Evolutionary conservation across 92 coral and sea anemone genomes (phyloP), one percentile per base, ranked within the genome.

Genomic region (Metridium senile): DNA sequence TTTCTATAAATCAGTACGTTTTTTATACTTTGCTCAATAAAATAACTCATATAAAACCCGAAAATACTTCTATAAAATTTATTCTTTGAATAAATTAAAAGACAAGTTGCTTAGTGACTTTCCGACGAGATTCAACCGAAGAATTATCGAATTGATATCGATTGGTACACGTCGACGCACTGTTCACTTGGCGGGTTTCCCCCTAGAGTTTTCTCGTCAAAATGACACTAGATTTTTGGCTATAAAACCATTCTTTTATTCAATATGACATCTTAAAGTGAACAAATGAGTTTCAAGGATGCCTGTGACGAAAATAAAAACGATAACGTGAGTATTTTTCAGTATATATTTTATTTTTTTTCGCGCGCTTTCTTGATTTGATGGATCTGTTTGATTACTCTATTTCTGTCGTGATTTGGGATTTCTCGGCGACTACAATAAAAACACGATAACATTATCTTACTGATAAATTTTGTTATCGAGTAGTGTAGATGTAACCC

Each of bases 151-250:
- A 26, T 28, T 10, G 71, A 31, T 33, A 33, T 66, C 71, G 71
- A 33, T 32, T 33, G 22, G 34, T 13, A 18, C 26, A 66, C 71
- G 49, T 39, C 49, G 49, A 39, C 49, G 9, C 18, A 1, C 34
- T 66, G 71, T 32, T 39, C 49, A 4, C 54, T 68, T 68, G 58
- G 74, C 74, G 74, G 74, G 74, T 39, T 68, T 68, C 45, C 20
- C 54, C n/a, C 22, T 16, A 46, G 25, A 29, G 8, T 35, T 4
- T 4, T 39, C 49, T 39, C 49, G 49, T 39, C 49, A 39, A 39
- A 39, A 39, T 13, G 13, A 39, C 49, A 39, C 49, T 4, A 39
- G 6, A 4, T 39, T 39, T 39, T 39, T 39, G 8, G 49, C 49
- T 6, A 4, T 39, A 6, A 39, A 39, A 39, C 13, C 13, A 39